Evolutionary conservation across 2,888 invertebrate genomes (phyloP).

Genomic region (Limnephilus auricula): DNA sequence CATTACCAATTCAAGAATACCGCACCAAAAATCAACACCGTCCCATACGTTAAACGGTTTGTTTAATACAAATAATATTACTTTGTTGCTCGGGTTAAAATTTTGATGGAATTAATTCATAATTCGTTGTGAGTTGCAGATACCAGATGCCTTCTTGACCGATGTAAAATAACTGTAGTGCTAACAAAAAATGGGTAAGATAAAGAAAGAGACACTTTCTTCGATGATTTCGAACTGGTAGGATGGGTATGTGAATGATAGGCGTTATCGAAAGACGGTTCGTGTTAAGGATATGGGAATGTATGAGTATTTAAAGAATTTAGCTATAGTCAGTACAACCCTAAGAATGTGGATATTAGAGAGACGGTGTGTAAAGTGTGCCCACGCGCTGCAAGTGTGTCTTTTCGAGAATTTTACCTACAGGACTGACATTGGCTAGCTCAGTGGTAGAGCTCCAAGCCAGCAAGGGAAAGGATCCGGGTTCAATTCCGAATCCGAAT

Average conservation of each 20-base stretch:
- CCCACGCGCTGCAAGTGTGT: too few species aligned
- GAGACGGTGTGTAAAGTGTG: too few species aligned
- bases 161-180: slow-evolving; percentile 6
- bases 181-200: slow-evolving; percentile 8
- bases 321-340: not conserved
- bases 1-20: not conserved
- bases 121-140: not conserved
- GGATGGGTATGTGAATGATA: not conserved
- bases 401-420: too few species aligned
- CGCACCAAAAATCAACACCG: not conserved
- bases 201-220: not conserved
- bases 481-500: too few species aligned
- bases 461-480: too few species aligned
- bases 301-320: not conserved
- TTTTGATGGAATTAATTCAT: not conserved
- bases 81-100: not conserved
- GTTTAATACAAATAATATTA: not conserved
- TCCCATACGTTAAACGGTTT: not conserved
- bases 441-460: too few species aligned
- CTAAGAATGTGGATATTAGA: too few species aligned
- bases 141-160: not conserved
- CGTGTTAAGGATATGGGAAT: not conserved
- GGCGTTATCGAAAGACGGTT: not conserved
- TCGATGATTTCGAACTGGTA: not conserved
- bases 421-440: too few species aligned